phyloP scores from a whole-genome alignment of 2,797 vertebrate species.

The Pantherophis vulpinus region DNA sequence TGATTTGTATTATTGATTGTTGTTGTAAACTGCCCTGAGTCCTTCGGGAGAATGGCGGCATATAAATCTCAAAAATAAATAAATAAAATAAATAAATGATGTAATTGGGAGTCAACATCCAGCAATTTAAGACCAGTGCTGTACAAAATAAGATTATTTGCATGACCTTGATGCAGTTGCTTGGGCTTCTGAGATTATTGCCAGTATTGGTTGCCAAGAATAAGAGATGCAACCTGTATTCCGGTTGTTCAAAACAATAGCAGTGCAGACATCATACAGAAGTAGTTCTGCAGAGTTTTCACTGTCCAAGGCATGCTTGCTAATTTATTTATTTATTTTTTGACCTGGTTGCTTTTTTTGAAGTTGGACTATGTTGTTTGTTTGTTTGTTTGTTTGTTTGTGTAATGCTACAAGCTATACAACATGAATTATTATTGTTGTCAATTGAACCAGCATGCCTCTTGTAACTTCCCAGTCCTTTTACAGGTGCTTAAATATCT shows the following conservation, averaged over 20 bases:
- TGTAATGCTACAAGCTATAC: background rate
- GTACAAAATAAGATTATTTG: background rate
- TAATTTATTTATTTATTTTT: too few relatives aligned
- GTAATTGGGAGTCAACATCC: background rate
- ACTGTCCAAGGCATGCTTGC: background rate
- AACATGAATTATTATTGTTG: background rate
- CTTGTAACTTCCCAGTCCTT: background rate
- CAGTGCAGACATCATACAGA: background rate
- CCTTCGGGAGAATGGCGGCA: too few relatives aligned
- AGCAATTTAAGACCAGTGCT: background rate
- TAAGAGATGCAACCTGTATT: background rate
- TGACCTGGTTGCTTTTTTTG: background rate
- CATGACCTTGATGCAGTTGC: background rate
- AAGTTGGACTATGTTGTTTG: background rate
- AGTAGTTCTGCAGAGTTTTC: background rate
- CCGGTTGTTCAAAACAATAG: background rate
- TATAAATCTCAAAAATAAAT: too few relatives aligned
- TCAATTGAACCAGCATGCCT: background rate
- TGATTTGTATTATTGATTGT: too few relatives aligned
- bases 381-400: too few relatives aligned
- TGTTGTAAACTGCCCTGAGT: too few relatives aligned
- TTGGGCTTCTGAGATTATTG: background rate
- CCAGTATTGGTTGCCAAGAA: background rate
- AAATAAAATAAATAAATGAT: background rate
- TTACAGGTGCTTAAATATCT: background rate